A percentile compares a stretch with the other conserved stretches of the same genome.
Evolutionary conservation across 2,797 vertebrate genomes (phyloP).

Genomic region (Eurystomus glaucurus): DNA sequence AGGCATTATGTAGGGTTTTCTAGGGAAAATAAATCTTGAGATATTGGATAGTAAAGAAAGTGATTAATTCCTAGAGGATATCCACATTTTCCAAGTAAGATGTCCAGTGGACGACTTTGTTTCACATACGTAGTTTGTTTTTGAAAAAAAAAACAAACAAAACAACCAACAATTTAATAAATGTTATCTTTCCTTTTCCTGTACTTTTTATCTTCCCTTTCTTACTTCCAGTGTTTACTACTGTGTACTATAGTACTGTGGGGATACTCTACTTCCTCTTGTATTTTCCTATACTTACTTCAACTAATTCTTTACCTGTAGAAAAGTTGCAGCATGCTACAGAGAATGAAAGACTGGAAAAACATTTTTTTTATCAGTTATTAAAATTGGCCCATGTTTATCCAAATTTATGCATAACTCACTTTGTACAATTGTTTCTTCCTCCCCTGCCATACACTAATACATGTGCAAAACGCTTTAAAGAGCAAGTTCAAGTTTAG

Average conservation of each 20-base stretch:
- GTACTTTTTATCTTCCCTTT: not conserved
- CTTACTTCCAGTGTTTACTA: not conserved
- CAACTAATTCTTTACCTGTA: not conserved
- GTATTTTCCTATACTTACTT: not conserved
- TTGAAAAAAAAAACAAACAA: not conserved
- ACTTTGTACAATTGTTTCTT: not conserved
- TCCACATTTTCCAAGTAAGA: not conserved
- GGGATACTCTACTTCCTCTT: not conserved
- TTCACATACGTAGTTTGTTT: not conserved
- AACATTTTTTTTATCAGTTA: not conserved
- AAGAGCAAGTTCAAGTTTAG: not conserved
- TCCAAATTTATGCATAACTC: not conserved
- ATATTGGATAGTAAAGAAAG: not conserved
- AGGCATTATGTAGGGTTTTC: not conserved
- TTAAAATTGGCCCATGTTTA: not conserved
- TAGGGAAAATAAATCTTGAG: not conserved
- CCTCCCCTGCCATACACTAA: not conserved
- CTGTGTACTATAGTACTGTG: not conserved
- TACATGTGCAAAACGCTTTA: not conserved
- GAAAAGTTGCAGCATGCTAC: not conserved
- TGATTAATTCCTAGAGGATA: not conserved
- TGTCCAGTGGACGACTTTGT: not conserved
- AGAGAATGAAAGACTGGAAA: not conserved
- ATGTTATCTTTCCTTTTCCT: not conserved
- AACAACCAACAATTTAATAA: not conserved